Evolutionary conservation across 2,797 vertebrate species (phyloP), one percentile per base, ranked within the genome.

Genomic region (Mus minutoides): DNA sequence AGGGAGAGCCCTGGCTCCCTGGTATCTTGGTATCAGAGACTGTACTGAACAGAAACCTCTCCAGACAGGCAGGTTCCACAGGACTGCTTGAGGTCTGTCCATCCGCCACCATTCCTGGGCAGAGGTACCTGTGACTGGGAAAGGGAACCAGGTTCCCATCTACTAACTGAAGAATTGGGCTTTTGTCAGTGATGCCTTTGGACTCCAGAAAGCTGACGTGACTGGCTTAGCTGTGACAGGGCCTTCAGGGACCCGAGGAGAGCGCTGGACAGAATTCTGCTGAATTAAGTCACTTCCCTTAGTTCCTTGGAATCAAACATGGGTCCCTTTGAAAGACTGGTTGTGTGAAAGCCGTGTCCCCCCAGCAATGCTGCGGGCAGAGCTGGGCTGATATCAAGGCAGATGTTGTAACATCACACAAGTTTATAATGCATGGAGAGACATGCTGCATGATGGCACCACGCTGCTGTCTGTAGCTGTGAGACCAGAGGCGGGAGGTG

Each of bases 341-440:
- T 56, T 49, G 34, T 14, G 5, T 11, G 26, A 46, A 49, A 19
- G 11, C 37, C 1, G 10, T 16, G 11, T 46, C 5, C 8, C 13
- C 1, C 2, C 34, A 24, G 46, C 21, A 0, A 1, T 19, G 34
- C 64, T 34, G 58, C 24, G 10, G 9, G 16, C 37, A 9, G 6
- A 22, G 75, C 31, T 6, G 31, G 4, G n/a, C 19, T 37, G 71
- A 13, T 3, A 17, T 7, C 6, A 13, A 12, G 52, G 49, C 43
- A 46, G 34, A 22, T 46, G 85, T 62, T 26, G 14, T 8, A 9
- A 40, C 29, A 1, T 78, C 7, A 3, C 11, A 6, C 29, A 49
- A 40, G 34, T 80, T 85, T 29, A 21, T 19, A 7, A 6, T 1
- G n/a, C 19, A 6, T 10, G 22, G n/a, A 31, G 46, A 31, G 21